Percentiles rank a stretch among this genome's conserved stretches.
Conservation (phyloP, 2,113 vertebrate genomes). For the Bubo scandiacus region DNA sequence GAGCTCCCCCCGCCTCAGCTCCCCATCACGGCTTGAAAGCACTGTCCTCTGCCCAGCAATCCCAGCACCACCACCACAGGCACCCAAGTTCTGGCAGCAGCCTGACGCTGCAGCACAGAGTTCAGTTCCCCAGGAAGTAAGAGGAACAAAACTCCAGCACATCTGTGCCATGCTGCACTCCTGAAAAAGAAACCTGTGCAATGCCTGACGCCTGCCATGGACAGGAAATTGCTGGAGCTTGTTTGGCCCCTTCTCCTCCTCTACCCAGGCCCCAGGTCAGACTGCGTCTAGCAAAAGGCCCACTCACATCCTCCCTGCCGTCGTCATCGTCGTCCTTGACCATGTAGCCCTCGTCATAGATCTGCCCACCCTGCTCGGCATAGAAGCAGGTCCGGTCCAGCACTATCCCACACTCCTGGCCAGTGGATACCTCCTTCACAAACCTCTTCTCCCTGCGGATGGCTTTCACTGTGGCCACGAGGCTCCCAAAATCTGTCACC, state of each 20-base stretch:
- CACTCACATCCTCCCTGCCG: constrained; percentile 85
- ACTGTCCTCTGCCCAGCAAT: neutral
- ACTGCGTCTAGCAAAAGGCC: neutral
- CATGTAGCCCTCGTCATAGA: constrained; percentile 93
- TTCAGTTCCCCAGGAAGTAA: neutral
- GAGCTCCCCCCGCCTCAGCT: neutral
- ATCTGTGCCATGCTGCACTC: neutral
- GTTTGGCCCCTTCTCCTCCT: neutral
- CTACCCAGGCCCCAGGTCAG: neutral
- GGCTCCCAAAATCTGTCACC: constrained; percentile 81
- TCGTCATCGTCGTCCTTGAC: constrained; percentile 87
- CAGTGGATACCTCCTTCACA: constrained; percentile 86
- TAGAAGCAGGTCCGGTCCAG: constrained; percentile 95
- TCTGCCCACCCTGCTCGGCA: constrained; percentile 97
- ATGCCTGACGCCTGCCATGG: neutral
- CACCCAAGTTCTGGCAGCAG: neutral
- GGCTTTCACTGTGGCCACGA: constrained; percentile 84
- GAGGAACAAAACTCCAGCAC: neutral
- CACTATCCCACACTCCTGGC: constrained; percentile 93
- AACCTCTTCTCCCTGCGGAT: constrained; percentile 90
- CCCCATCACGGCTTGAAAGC: neutral
- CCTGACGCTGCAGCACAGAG: neutral
- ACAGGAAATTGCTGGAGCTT: neutral
- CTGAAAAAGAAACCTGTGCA: neutral
- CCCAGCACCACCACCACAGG: neutral